Evolutionary conservation across 2,113 vertebrate genomes (phyloP), one percentile per base, ranked within the genome.

Genomic region (Sigmodon hispidus): DNA sequence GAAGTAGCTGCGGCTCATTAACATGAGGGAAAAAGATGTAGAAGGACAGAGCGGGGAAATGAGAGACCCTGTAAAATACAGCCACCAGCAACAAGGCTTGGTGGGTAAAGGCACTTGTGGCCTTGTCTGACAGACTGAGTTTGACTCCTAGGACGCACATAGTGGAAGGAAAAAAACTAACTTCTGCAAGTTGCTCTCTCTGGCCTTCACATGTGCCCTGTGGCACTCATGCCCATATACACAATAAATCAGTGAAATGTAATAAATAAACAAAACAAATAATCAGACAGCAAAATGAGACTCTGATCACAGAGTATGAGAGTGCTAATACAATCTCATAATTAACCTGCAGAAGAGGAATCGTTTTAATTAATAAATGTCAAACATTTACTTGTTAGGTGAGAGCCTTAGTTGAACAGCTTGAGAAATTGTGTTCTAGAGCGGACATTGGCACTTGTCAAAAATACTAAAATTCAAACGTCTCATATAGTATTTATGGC

Each of bases 291-390:
- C 43, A 94, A 84, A 94, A 57, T 63, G 31, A 92, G 87, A 94
- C 90, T 52, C 24, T 80, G 61, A 91, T 45, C 31, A 69, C 3
- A 92, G 19, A 89, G 79, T 89, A 77, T 3, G 1, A 45, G 50
- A 67, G 7, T 87, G 89, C 57, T 87, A 72, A 93, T 87, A 94
- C 57, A 95, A 87, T 4, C 79, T 84, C 45, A 80, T 50, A 81
- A 65, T 90, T 70, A 94, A 57, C 69, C 21, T 93, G 84, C 48
- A 87, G 57, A 77, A 91, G 36, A 72, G 55, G 52, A 95, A 94
- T 94, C 48, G 87, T 92, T 94, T 97, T 73, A 93, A 89, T 90
- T 92, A 91, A 88, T 69, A 95, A 88, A 94, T 90, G 24, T 85
- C 50, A 93, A 87, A 84, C n/a, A 79, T n/a, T 93, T 70, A 95